These are phyloP conservation scores for Osmerus eperlanus DNA, from an alignment of 2,113 vertebrate genomes.

Conservation along the genomic window DNA sequence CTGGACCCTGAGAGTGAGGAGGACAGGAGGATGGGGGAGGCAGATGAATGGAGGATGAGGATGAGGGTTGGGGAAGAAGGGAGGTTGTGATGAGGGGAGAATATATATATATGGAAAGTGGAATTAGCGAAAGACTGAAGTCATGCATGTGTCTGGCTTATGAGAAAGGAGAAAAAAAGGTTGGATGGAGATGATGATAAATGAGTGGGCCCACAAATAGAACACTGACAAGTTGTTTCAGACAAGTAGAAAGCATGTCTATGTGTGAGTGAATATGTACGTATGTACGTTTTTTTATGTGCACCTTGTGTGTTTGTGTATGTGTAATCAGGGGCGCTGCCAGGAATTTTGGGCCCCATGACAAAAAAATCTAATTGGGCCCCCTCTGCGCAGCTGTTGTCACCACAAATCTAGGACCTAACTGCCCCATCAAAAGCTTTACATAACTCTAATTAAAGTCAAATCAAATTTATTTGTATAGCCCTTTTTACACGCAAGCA, in stretches of 20 bases:
- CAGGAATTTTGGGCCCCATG: too few relatives aligned
- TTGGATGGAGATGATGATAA: background rate
- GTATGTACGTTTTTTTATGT: too few relatives aligned
- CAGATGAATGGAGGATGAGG: constrained; percentile 8
- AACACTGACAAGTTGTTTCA: background rate
- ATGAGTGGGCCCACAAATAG: background rate
- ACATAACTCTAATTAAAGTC: too few relatives aligned
- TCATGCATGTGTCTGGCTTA: constrained; percentile 10
- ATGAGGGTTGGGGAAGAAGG: constrained; percentile 11
- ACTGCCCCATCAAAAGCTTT: too few relatives aligned
- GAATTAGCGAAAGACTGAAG: constrained; percentile 12
- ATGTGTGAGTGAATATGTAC: constrained; percentile 12
- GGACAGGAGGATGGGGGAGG: constrained; percentile 21
- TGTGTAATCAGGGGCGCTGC: too few relatives aligned
- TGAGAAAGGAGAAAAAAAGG: constrained; percentile 8
- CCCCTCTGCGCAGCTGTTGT: too few relatives aligned
- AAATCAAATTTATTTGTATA: too few relatives aligned
- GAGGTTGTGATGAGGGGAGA: constrained; percentile 6
- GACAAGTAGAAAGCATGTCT: background rate
- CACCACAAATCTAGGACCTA: too few relatives aligned
- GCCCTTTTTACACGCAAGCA: too few relatives aligned
- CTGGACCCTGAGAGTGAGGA: constrained; percentile 64
- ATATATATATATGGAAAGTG: background rate
- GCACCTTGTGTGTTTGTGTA: too few relatives aligned
- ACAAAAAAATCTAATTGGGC: too few relatives aligned